Conservation (phyloP, 2,797 vertebrate species). For the Ibycter americanus region DNA sequence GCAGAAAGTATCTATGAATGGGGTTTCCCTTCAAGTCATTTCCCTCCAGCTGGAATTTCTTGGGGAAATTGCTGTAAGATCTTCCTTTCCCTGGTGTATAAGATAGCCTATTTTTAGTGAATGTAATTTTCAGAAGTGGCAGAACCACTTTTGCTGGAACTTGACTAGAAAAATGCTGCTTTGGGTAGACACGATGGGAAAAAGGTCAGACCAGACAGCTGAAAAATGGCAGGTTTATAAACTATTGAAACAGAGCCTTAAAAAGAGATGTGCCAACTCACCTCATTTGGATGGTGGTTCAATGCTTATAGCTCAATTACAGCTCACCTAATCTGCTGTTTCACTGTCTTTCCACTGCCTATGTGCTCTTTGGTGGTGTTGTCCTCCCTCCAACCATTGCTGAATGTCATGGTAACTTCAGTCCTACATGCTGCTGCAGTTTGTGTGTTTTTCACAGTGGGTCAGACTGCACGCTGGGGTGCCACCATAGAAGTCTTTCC, state of each 20-base stretch:
- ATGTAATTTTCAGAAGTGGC: background rate
- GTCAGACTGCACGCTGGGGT: background rate
- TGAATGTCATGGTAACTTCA: rapidly evolving
- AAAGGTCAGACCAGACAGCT: background rate
- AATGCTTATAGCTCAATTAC: background rate
- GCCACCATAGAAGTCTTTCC: background rate
- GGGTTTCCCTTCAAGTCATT: background rate
- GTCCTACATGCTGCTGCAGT: background rate
- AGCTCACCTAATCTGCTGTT: background rate
- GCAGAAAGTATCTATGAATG: no score
- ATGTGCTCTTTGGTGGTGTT: background rate
- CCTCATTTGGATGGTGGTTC: background rate
- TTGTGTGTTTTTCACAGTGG: background rate
- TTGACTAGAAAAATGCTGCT: background rate
- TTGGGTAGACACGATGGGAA: background rate
- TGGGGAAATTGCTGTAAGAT: background rate
- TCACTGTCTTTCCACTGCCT: background rate
- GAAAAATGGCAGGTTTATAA: background rate
- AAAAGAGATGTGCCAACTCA: background rate
- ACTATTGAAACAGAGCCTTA: background rate
- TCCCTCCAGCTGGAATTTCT: background rate
- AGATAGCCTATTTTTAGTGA: background rate
- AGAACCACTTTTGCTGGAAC: background rate
- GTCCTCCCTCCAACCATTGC: background rate
- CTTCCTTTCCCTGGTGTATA: background rate